Conservation (phyloP, 2,113 vertebrate genomes). For the Merops nubicus region DNA sequence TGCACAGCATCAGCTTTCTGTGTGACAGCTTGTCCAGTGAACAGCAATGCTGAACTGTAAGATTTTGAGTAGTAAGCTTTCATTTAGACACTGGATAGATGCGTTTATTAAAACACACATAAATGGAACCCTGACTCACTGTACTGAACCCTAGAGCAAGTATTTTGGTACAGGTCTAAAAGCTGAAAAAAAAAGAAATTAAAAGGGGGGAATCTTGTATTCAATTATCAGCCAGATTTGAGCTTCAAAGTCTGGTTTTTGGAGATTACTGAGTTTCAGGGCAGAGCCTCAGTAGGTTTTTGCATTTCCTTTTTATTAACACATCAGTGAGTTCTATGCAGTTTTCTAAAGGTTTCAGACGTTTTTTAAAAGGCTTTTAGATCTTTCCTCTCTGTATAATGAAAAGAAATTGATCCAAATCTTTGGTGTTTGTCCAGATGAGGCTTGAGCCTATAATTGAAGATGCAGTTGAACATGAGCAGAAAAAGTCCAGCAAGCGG, state of each 20-base stretch:
- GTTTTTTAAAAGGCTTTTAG: constrained; percentile 72
- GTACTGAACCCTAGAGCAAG: background rate
- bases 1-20: background rate
- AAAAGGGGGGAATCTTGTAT: background rate
- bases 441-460: constrained; percentile 99
- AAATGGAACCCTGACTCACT: background rate
- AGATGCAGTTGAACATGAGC: constrained; percentile 96
- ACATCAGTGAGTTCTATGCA: constrained; percentile 44
- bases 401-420: constrained; percentile 86
- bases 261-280: background rate
- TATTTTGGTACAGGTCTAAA: background rate
- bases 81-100: background rate
- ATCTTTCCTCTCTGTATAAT: constrained; percentile 81
- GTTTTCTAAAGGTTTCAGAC: constrained; percentile 45
- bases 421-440: constrained; percentile 91
- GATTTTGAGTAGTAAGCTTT: background rate
- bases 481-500: constrained; percentile 99
- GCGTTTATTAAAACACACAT: background rate
- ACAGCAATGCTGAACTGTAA: background rate
- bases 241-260: background rate
- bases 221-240: background rate
- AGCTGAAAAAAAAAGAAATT: background rate
- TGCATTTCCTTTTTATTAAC: constrained; percentile 54
- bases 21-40: background rate
- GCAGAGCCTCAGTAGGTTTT: constrained; percentile 57